phyloP scores from a whole-genome alignment of 2,888 invertebrate species.

The Amblyteles armatorius region DNA sequence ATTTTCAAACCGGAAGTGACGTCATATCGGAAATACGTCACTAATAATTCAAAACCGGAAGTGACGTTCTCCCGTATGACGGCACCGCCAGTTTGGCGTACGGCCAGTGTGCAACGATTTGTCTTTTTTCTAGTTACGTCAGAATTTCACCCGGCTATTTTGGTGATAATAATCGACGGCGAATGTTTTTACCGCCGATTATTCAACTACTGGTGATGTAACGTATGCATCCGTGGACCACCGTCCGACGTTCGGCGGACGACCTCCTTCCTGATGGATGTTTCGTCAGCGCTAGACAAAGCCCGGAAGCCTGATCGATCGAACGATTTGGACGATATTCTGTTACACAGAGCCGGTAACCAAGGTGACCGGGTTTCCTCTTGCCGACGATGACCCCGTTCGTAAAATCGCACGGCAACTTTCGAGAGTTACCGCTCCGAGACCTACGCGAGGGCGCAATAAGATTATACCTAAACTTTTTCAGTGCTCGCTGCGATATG shows the following conservation, averaged over 20 bases:
- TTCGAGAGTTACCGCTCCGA: not conserved
- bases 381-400: not conserved
- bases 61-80: too few relatives aligned
- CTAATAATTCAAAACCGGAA: too few relatives aligned
- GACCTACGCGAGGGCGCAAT: slow-evolving; percentile 11
- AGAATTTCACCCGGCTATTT: too few relatives aligned
- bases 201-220: not conserved
- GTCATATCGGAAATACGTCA: too few relatives aligned
- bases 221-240: not conserved
- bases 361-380: not conserved
- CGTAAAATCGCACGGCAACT: not conserved
- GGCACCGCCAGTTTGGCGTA: too few relatives aligned
- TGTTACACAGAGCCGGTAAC: not conserved
- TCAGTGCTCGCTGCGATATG: not conserved
- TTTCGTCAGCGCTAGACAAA: not conserved
- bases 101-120: too few relatives aligned
- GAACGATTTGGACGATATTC: not conserved
- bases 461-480: slow-evolving; percentile 32
- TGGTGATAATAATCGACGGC: too few relatives aligned
- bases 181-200: not conserved
- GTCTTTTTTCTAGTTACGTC: too few relatives aligned
- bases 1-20: too few relatives aligned
- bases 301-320: not conserved
- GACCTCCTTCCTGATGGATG: not conserved
- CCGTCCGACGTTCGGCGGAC: not conserved